Conservation (phyloP, 2,797 vertebrate genomes). For the Natrix natrix region DNA sequence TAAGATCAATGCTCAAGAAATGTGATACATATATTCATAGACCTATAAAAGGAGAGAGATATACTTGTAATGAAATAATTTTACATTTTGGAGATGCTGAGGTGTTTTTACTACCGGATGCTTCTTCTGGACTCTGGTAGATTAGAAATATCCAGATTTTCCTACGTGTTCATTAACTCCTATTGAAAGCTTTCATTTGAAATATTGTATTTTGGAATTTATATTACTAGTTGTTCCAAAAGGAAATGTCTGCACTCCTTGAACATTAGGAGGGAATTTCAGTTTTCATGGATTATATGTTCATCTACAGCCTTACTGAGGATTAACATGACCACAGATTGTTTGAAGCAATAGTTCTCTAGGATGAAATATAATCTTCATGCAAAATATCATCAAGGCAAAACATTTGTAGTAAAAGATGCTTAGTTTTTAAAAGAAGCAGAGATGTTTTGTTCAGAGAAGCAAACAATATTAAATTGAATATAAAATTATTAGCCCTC, state of each 20-base stretch:
- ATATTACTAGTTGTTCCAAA: neutral
- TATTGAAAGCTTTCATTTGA: neutral
- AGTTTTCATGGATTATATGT: neutral
- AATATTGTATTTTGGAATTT: neutral
- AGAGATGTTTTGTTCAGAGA: neutral
- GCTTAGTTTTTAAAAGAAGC: neutral
- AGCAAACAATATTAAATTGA: neutral
- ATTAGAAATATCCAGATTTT: neutral
- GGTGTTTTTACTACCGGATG: neutral
- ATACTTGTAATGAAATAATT: neutral
- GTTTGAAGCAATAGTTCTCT: neutral
- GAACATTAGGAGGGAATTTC: neutral
- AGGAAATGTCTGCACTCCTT: neutral
- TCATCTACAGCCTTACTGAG: neutral
- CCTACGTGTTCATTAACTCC: neutral
- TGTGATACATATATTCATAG: neutral
- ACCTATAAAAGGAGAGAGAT: neutral
- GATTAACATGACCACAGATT: neutral
- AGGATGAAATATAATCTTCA: neutral
- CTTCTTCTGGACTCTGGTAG: neutral
- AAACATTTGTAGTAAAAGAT: neutral
- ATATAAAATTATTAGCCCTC: neutral
- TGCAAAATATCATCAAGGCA: neutral
- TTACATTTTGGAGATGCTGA: neutral
- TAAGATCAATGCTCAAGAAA: neutral